Evolutionary conservation across 2,888 invertebrate genomes (phyloP).

Genomic region (Rhagophthalmus giganteus): DNA sequence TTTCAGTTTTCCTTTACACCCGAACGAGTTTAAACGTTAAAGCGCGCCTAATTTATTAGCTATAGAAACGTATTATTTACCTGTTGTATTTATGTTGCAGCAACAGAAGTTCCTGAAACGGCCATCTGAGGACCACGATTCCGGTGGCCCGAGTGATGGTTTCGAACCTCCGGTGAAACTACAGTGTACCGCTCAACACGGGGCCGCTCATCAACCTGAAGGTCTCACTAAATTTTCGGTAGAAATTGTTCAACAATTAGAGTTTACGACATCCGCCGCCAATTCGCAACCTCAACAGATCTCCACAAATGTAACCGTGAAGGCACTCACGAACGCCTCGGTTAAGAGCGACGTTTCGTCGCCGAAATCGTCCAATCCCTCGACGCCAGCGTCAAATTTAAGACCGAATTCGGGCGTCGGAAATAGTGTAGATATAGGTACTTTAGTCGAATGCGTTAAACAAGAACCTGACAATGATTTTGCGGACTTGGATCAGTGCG

Average conservation of each 20-base stretch:
- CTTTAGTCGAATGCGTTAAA: constrained; percentile 72
- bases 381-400: constrained; percentile 47
- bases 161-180: constrained; percentile 80
- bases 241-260: constrained; percentile 88
- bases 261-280: constrained; percentile 85
- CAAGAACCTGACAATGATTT: constrained; percentile 79
- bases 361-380: constrained; percentile 58
- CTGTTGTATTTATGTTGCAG: constrained; percentile 56
- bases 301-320: constrained; percentile 90
- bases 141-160: constrained; percentile 47
- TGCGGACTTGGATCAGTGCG: constrained; percentile 82
- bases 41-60: constrained; percentile 5
- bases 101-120: constrained; percentile 84
- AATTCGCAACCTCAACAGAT: constrained; percentile 89
- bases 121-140: constrained; percentile 69
- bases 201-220: constrained; percentile 56
- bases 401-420: constrained; percentile 50
- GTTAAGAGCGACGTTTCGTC: constrained; percentile 64
- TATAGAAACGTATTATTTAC: constrained; percentile 9
- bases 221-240: constrained; percentile 79
- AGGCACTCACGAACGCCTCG: constrained; percentile 72
- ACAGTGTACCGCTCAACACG: constrained; percentile 63
- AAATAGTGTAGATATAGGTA: constrained; percentile 60
- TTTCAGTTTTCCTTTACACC: constrained; percentile 20
- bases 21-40: constrained; percentile 11